Evolutionary conservation across 2,113 vertebrate genomes (phyloP).

Genomic region (Indicator maculatus): DNA sequence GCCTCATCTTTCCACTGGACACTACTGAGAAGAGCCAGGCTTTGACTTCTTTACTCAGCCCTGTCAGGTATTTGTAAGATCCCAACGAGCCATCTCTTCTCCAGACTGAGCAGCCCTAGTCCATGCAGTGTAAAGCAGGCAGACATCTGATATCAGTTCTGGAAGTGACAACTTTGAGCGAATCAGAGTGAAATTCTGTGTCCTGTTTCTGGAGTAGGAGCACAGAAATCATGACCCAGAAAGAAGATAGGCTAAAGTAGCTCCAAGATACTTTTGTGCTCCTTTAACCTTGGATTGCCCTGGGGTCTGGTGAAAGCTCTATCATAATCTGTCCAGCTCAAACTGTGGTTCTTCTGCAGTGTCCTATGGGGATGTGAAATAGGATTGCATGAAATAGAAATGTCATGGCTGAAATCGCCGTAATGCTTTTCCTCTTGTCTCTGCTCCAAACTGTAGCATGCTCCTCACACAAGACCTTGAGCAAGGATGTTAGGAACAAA

Average conservation of each 20-base stretch:
- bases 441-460: background rate
- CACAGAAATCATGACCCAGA: background rate
- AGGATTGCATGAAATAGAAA: conserved; percentile 51
- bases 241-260: background rate
- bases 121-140: background rate
- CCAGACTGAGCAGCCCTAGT: background rate
- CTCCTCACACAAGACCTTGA: background rate
- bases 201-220: background rate
- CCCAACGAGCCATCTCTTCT: background rate
- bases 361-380: conserved; percentile 40
- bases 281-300: conserved; percentile 27
- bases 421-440: conserved; percentile 4
- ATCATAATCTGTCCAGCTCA: background rate
- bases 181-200: background rate
- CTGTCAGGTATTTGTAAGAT: background rate
- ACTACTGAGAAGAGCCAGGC: background rate
- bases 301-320: background rate
- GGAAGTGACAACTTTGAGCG: background rate
- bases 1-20: background rate
- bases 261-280: background rate
- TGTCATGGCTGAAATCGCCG: background rate
- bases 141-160: background rate
- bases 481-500: background rate
- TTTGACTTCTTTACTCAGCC: background rate
- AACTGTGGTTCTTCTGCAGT: background rate